Base-by-base conservation (phyloP, 2,113 vertebrate genomes). In the Cercocebus atys region DNA sequence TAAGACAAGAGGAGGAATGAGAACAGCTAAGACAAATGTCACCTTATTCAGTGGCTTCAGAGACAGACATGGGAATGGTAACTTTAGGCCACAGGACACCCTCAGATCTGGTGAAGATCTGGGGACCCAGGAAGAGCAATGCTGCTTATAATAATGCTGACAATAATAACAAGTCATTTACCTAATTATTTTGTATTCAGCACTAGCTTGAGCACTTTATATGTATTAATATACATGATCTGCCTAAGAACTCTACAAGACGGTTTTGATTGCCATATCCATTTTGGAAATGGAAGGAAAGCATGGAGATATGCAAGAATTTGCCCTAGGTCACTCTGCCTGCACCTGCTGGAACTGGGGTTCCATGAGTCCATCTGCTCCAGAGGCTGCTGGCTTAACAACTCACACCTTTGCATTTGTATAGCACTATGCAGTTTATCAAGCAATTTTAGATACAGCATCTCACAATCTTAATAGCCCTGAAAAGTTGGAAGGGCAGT, bases 401-500 rank as follows among this genome's bases (percentile, higher is more conserved):
- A 7, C 52, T n/a, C n/a, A 10, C 23, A 27, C 27, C 45, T 79
- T n/a, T 52, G 38, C 16, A 30, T 64, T 72, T 6, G 11, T 10
- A 32, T 18, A 73, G 80, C 5, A 1, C 5, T 7, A 0, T 23
- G 78, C 27, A 45, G 52, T 50, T 73, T 78, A 80, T 88, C 27
- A 38, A 82, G 94, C 76, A 84, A 17, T 88, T 93, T 88, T 61
- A 30, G 64, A 27, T 43, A 81, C 2, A 92, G 70, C 52, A 9
- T 95, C 97, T 96, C 72, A 10, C 64, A 68, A 73, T 88, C 81
- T 66, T 96, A 86, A 82, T 1, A 90, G 94, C 76, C 88, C 75
- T 27, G 79, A 45, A 61, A 97, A 97, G 79, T 93, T 95, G 97
- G 88, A 81, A 88, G 84, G 85, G 82, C 59, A 90, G 61, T 92